Conservation (phyloP, 2,888 invertebrate species). For the Eulithis prunata region DNA sequence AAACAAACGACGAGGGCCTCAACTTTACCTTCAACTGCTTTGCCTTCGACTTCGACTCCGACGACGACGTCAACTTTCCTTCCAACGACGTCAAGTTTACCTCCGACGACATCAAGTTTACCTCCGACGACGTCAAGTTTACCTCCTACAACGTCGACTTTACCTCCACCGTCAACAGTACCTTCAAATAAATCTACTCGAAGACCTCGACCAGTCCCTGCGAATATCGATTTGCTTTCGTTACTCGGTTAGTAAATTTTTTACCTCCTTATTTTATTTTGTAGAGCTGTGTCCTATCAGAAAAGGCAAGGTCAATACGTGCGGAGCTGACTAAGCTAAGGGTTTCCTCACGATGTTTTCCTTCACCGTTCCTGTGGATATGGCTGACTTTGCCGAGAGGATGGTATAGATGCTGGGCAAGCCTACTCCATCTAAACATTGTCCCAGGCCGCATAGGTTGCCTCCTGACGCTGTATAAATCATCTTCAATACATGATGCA, state of each 20-base stretch:
- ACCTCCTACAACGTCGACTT: constrained; percentile 6
- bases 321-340: too few species aligned
- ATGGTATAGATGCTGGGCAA: too few species aligned
- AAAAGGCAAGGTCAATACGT: too few species aligned
- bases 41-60: constrained; percentile 4
- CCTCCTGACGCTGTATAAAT: too few species aligned
- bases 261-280: not conserved
- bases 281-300: too few species aligned
- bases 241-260: constrained; percentile 16
- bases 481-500: too few species aligned
- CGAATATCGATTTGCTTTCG: constrained; percentile 17
- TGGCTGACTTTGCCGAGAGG: too few species aligned
- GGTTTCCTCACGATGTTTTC: too few species aligned
- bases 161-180: constrained; percentile 12
- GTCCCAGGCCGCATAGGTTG: too few species aligned
- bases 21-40: not conserved
- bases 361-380: too few species aligned
- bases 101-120: constrained; percentile 3
- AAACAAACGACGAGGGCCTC: constrained; percentile 1
- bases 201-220: not conserved
- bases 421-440: too few species aligned
- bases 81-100: not conserved
- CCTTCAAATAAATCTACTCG: constrained; percentile 33
- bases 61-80: constrained; percentile 11
- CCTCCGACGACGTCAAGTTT: constrained; percentile 5